Percentiles rank a stretch among this genome's conserved stretches.
Evolutionary conservation across 2,888 invertebrate species (phyloP).

Genomic region (Cheilosia impressa): DNA sequence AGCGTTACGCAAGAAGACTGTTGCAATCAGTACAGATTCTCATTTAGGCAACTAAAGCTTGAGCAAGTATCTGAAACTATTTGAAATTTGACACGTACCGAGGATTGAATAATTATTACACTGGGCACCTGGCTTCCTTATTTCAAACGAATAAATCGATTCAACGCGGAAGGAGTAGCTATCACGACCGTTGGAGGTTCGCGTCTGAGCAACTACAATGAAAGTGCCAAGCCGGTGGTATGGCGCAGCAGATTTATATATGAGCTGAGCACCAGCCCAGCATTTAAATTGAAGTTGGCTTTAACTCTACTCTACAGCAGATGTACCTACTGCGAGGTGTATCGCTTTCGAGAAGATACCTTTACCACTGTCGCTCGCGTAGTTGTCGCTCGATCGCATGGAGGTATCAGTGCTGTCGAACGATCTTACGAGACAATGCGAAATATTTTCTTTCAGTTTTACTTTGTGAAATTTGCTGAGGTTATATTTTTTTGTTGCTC

Average conservation of each 20-base stretch:
- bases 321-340: background rate
- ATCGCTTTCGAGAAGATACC: background rate
- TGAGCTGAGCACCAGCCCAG: background rate
- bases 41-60: background rate
- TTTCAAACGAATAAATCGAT: slow-evolving; percentile 27
- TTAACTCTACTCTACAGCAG: background rate
- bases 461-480: no score
- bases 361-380: background rate
- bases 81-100: slow-evolving; percentile 44
- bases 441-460: no score
- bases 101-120: slow-evolving; percentile 20
- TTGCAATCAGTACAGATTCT: slow-evolving; percentile 23
- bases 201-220: slow-evolving; percentile 48
- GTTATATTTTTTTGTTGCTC: no score
- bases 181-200: slow-evolving; percentile 24
- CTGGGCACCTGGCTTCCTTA: slow-evolving; percentile 12
- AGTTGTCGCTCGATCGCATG: background rate
- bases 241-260: slow-evolving; percentile 53
- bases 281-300: slow-evolving; percentile 1
- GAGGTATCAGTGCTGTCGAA: no score
- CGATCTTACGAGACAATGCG: no score
- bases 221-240: slow-evolving; percentile 63
- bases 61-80: background rate
- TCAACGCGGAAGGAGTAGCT: slow-evolving; percentile 1
- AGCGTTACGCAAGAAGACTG: slow-evolving; percentile 37